Evolutionary conservation across 1,140 invertebrate species (phyloP).

Genomic region (Ooceraea biroi): DNA sequence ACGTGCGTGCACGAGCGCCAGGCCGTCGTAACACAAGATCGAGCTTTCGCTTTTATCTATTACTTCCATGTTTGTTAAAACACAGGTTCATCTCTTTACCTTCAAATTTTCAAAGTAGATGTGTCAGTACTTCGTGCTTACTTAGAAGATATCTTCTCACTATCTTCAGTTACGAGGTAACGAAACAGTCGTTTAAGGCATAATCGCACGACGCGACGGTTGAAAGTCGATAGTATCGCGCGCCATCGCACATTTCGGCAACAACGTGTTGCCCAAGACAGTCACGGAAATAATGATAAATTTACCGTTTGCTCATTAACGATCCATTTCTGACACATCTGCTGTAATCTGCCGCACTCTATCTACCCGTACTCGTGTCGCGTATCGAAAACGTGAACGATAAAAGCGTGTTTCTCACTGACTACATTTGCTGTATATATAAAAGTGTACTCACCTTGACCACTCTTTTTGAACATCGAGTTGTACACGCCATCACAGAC

Average conservation of each 20-base stretch:
- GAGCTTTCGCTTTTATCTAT: background rate
- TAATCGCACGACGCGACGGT: no score
- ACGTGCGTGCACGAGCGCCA: background rate
- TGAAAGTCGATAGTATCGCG: background rate
- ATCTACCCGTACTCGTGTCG: background rate
- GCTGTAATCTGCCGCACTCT: no score
- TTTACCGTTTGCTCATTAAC: background rate
- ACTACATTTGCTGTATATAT: no score
- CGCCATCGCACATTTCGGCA: constrained; percentile 4
- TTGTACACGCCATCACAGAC: constrained; percentile 84
- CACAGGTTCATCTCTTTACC: background rate
- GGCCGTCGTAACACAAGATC: background rate
- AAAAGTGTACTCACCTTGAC: constrained; percentile 75
- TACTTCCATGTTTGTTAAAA: background rate
- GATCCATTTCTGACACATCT: background rate
- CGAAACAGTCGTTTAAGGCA: no score
- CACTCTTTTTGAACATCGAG: constrained; percentile 83
- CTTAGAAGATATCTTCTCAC: no score
- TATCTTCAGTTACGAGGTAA: no score
- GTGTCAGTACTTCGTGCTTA: no score
- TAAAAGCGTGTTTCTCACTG: background rate
- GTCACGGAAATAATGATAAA: background rate
- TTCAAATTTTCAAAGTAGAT: constrained; percentile 1
- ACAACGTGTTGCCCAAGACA: constrained; percentile 5
- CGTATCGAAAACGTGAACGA: background rate